Conservation (phyloP, 2,113 vertebrate species). For the Brachyistius frenatus region DNA sequence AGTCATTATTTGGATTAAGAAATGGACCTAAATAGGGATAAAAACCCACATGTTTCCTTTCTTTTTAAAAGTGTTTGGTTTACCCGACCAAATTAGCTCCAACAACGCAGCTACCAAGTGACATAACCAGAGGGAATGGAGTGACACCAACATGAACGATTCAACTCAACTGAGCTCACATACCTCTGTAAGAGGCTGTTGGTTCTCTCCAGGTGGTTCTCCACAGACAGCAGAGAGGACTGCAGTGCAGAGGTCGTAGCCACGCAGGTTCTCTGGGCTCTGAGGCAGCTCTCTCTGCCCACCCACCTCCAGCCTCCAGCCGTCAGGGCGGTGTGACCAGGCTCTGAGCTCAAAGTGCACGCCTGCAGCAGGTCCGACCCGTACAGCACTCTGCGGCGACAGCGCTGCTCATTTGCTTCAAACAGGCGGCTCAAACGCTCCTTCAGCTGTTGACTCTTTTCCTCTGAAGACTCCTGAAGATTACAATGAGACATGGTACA, state of each 20-base stretch:
- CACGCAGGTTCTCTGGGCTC: conserved; percentile 74
- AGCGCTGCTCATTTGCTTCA: conserved; percentile 89
- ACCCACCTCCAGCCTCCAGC: conserved; percentile 85
- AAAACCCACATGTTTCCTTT: not conserved
- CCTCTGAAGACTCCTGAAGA: conserved; percentile 88
- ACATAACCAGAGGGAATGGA: not conserved
- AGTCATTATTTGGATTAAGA: conserved; percentile 9
- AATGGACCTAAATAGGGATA: not conserved
- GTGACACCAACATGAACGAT: not conserved
- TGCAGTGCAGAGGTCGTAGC: conserved; percentile 76
- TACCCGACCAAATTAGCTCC: not conserved
- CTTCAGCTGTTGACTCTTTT: conserved; percentile 88
- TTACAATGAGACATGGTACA: not conserved
- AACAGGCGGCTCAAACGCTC: conserved; percentile 91
- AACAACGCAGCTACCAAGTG: not conserved
- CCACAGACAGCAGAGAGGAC: conserved; percentile 78
- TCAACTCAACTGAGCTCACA: not conserved
- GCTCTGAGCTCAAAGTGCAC: conserved; percentile 81
- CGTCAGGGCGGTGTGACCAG: conserved; percentile 48
- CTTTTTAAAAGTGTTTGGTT: not conserved
- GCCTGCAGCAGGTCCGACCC: conserved; percentile 89
- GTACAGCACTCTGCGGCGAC: conserved; percentile 88
- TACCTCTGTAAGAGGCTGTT: conserved; percentile 84
- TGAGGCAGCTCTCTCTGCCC: conserved; percentile 84
- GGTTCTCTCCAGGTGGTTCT: conserved; percentile 76